Base-by-base conservation (phyloP, 2,113 vertebrate species). In the Leucopternis melanops region DNA sequence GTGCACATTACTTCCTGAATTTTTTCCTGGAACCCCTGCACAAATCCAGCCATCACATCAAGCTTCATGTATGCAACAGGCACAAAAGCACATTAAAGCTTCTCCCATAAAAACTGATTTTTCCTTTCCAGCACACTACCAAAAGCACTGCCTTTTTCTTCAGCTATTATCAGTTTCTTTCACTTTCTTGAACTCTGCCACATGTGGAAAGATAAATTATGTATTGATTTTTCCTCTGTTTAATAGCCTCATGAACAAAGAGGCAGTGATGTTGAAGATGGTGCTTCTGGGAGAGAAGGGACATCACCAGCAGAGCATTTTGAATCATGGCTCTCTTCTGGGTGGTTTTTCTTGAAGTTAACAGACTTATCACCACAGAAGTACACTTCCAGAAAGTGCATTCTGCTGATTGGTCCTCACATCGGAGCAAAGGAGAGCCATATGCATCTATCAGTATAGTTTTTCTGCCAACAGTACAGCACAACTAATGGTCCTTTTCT, bases 161-260 rank as follows among this genome's bases (percentile, higher is more conserved):
- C 29, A 80, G 58, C 62, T 71, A 23, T 38, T 86, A 55, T 38
- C 44, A 52, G n/a, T 45, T 88, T 75, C 40, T 58, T 91, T 66
- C 66, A 92, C 80, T 95, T 94, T 95, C 93, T 88, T 86, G 86
- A 89, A 88, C 78, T 73, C 9, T 31, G 55, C 58, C 69, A 88
- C 94, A 83, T 6, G 57, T 74, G 40, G 62, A 78, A 97, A 96
- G 86, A 98, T 94, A 97, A 97, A 98, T 97, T 97, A 92, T 94
- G 70, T 98, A 97, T 97, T 95, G 98, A 97, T 98, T 97, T 96
- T 97, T 83, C 62, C 81, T 78, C 92, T 92, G 50, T 91, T 94
- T 80, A 95, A 89, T 38, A 88, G 90, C 85, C 63, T 86, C 80
- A 90, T 85, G 90, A 94, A 89, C 75, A 88, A 90, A 92, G 71